A percentile compares a stretch with the other conserved stretches of the same genome.
Evolutionary conservation across 1,140 invertebrate species (phyloP).

Genomic region (Tigriopus japonicus): DNA sequence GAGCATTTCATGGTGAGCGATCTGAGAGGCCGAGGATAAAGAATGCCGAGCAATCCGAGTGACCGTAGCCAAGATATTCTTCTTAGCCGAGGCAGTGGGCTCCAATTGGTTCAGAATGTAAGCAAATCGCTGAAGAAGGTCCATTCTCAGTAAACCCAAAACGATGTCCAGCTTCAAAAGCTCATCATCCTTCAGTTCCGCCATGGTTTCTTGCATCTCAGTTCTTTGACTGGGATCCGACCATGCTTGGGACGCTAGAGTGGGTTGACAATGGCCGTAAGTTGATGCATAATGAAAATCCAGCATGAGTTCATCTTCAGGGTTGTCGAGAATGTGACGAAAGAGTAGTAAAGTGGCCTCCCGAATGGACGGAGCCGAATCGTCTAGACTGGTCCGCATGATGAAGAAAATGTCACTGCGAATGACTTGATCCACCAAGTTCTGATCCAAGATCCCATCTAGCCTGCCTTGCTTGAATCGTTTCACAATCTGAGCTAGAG

Average conservation of each 20-base stretch:
- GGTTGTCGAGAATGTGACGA: conserved; percentile 46
- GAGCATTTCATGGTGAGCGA: conserved; percentile 15
- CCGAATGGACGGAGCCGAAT: conserved; percentile 47
- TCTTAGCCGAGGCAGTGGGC: conserved; percentile 23
- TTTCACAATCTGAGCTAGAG: conserved; percentile 52
- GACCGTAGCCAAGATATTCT: conserved; percentile 26
- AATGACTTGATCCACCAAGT: conserved; percentile 32
- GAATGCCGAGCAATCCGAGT: conserved; percentile 27
- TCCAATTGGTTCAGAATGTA: conserved; percentile 23
- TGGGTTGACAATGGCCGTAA: conserved; percentile 40
- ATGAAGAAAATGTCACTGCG: conserved; percentile 50
- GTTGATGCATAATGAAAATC: conserved; percentile 46
- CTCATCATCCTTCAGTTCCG: conserved; percentile 59
- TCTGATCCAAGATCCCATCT: conserved; percentile 36
- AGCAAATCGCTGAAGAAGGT: conserved; percentile 47
- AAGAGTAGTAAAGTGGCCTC: conserved; percentile 49
- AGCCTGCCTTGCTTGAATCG: conserved; percentile 40
- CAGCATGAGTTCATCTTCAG: conserved; percentile 50
- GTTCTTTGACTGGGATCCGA: conserved; percentile 29
- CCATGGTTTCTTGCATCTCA: conserved; percentile 33
- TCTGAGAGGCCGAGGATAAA: conserved; percentile 22
- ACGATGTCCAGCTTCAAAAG: conserved; percentile 53
- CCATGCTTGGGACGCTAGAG: conserved; percentile 30
- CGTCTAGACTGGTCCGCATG: conserved; percentile 63
- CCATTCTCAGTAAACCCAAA: conserved; percentile 48